Base-by-base conservation (phyloP, 2,113 vertebrate species). In the Bettongia penicillata region DNA sequence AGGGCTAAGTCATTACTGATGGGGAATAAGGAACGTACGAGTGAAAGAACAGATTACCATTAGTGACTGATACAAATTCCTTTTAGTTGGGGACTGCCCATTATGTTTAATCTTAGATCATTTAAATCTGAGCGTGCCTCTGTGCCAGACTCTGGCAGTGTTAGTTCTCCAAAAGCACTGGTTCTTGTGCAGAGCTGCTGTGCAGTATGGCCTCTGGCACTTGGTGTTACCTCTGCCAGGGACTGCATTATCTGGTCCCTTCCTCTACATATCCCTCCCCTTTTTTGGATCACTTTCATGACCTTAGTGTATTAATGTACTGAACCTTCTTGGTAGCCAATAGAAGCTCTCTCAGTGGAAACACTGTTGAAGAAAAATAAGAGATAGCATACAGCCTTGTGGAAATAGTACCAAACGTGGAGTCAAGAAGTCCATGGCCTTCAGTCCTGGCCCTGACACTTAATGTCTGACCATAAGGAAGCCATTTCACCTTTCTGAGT, bases 91-190 rank as follows among this genome's bases (percentile, higher is more conserved):
- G 23, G 53, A 61, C 28, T 61, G 28, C 57, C 57, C 10, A 61
- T 25, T 61, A 31, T 61, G 0, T 61, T 61, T 61, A 61, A 28
- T 3, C 11, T 3, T 61, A 31, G 57, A 31, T 28, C 28, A 12
- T 61, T 61, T 61, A 61, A 61, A 61, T 57, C 47, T 92, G 26
- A 52, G 2, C 0, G 52, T 43, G 11, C 4, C 49, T 92, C n/a
- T 43, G 0, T 23, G 43, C 49, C 77, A 37, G 52, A 53, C 16
- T 48, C 49, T 0, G 0, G 10, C 7, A 31, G 11, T 48, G 23
- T 0, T 48, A 22, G 19, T 1, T 37, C 4, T 55, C 12, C 0
- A 1, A 28, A 37, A 61, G 31, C 3, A n/a, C 22, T 25, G 0
- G n/a, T 48, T 31, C 77, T 53, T 26, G 43, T 43, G 50, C 53